Percentiles rank a stretch among this genome's conserved stretches.
Conservation (phyloP, 1,140 invertebrate species). For the Trichonephila clavipes region DNA sequence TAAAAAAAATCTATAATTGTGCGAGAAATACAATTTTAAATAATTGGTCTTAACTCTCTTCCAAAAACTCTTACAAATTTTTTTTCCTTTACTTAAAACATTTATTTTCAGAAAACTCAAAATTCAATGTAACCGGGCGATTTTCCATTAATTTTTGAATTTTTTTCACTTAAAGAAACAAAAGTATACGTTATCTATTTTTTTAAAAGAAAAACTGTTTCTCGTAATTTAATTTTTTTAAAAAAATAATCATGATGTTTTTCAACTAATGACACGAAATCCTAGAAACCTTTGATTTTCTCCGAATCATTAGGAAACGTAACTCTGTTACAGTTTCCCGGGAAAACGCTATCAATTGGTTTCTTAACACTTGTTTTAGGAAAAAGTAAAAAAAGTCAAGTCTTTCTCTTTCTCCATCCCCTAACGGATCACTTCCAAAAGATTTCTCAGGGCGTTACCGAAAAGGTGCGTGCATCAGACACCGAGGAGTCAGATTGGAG, state of each 20-base stretch:
- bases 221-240: background rate
- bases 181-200: background rate
- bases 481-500: slow-evolving; percentile 75
- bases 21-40: too few relatives aligned
- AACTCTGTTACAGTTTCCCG: background rate
- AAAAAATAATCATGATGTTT: background rate
- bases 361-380: background rate
- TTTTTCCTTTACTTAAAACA: too few relatives aligned
- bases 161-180: background rate
- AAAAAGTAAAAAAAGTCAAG: background rate
- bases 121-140: too few relatives aligned
- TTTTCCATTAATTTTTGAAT: background rate
- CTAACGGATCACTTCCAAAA: background rate
- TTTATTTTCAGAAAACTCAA: too few relatives aligned
- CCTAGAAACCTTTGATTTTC: background rate
- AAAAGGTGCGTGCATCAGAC: slow-evolving; percentile 67
- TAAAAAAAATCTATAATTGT: too few relatives aligned
- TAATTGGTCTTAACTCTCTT: too few relatives aligned
- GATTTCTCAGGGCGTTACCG: slow-evolving; percentile 57
- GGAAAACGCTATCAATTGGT: background rate
- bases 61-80: too few relatives aligned
- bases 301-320: background rate
- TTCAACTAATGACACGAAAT: background rate
- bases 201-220: background rate
- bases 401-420: background rate